phyloP scores from a whole-genome alignment of 2,113 vertebrate genomes.

The Nicator chloris region DNA sequence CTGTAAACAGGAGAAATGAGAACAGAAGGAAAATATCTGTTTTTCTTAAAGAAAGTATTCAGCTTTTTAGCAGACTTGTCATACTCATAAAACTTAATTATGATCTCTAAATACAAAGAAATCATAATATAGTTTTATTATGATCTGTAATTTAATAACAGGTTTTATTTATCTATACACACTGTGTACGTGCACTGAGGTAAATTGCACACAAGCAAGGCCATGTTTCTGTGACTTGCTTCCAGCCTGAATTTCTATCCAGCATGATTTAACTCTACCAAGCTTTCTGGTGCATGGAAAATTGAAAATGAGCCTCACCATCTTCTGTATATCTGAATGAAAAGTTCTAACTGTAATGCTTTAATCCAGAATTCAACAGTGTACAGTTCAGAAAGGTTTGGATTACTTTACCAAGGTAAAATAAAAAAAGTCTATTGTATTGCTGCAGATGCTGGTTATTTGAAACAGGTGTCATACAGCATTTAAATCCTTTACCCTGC shows the following conservation, averaged over 20 bases:
- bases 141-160: too few species aligned
- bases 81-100: slow-evolving; percentile 48
- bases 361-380: slow-evolving; percentile 30
- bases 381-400: slow-evolving; percentile 9
- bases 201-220: not conserved
- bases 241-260: slow-evolving; percentile 31
- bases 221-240: not conserved
- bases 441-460: slow-evolving; percentile 56
- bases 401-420: slow-evolving; percentile 13
- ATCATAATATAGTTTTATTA: too few species aligned
- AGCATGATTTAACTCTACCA: not conserved
- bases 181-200: not conserved
- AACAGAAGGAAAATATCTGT: slow-evolving; percentile 53
- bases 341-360: slow-evolving; percentile 22
- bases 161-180: too few species aligned
- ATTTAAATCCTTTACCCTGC: not conserved
- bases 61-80: slow-evolving; percentile 49
- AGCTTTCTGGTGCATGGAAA: slow-evolving; percentile 20
- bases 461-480: slow-evolving; percentile 39
- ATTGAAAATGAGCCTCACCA: slow-evolving; percentile 30
- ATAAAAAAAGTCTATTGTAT: not conserved
- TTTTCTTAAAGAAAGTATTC: not conserved
- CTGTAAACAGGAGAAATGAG: slow-evolving; percentile 67
- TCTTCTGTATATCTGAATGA: slow-evolving; percentile 1
- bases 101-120: slow-evolving; percentile 49